Evolutionary conservation across 2,113 vertebrate species (phyloP), one percentile per base, ranked within the genome.

Genomic region (Cyprinodon tularosa): DNA sequence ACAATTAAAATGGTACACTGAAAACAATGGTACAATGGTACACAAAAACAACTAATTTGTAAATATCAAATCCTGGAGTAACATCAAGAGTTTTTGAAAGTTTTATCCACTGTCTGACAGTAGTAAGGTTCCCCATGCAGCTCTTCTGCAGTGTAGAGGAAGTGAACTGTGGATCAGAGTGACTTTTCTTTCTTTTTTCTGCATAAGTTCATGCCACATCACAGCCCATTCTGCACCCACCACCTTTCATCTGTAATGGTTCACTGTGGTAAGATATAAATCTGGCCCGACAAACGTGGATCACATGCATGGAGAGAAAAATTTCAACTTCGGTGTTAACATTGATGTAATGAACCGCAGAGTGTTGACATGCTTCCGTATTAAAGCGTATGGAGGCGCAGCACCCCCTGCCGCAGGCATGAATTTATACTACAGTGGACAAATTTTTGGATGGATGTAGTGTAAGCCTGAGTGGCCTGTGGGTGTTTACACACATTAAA

Each of bases 321-420:
- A 12, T 38, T 76, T 38, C 14, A 7, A 80, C 65, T 38, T 4
- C 76, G 61, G 63, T 60, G 71, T 20, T 66, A 45, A 48, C 48
- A 22, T 70, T 1, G 20, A 65, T 64, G 50, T n/a, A 68, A 84
- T 88, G 82, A 86, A 88, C 90, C 78, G 64, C 10, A 0, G 22
- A 20, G 38, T 22, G 73, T 29, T 83, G 85, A 90, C 84, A 89
- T 74, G 71, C 73, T 47, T 68, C 76, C 53, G 83, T 90, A 86
- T 86, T 76, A 76, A 80, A 81, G 83, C 72, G 71, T 88, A 86
- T n/a, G 73, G 75, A 74, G 78, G 83, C 81, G 12, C 70, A 84
- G 44, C 69, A 64, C 80, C 60, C 76, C 60, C 66, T 65, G 71
- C 80, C 71, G 86, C 74, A 68, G 72, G 75, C 73, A 73, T 65